Evolutionary conservation across 2,113 vertebrate genomes (phyloP), one percentile per base, ranked within the genome.

Genomic region (Actenoides lindsayi): DNA sequence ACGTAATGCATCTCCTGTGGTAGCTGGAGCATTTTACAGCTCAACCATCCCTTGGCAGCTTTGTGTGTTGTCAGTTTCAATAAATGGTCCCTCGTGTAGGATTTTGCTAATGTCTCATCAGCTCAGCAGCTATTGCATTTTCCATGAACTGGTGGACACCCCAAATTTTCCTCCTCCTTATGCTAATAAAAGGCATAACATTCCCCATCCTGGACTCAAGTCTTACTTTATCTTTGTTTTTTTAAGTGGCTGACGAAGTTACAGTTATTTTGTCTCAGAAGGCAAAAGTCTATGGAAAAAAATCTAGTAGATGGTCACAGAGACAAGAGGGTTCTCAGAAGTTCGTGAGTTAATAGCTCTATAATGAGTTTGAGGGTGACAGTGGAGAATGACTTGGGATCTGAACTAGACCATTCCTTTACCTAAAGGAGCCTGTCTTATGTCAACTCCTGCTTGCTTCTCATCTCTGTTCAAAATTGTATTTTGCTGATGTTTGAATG

Each of bases 11-110:
- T 92, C 87, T 97, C 71, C 63, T 13, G 41, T 75, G 64, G 63
- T 56, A 92, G 85, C 83, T 90, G 93, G 53, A 94, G 64, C 87
- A 76, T 97, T 97, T 96, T 83, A 93, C 82, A 96, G 44, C 90
- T 96, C 87, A 69, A 6, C 91, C 93, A 60, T 81, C 91, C 83
- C 87, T 73, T 80, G 93, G 81, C 87, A 94, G 83, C 75, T 90
- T 78, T 91, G 74, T 70, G 50, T 67, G 77, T 84, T 82, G 90
- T 56, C 56, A 81, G 62, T 39, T 83, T 78, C 87, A 80, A 64
- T 62, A 83, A 91, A 81, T n/a, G 59, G 23, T 94, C 86, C 42
- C 71, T 87, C 76, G 73, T n/a, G 73, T 19, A 71, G 54, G 3
- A 10, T 63, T 64, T 76, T 85, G 19, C 25, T 67, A 44, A 71